Conservation (phyloP, 2,797 vertebrate genomes). For the Iguana delicatissima region DNA sequence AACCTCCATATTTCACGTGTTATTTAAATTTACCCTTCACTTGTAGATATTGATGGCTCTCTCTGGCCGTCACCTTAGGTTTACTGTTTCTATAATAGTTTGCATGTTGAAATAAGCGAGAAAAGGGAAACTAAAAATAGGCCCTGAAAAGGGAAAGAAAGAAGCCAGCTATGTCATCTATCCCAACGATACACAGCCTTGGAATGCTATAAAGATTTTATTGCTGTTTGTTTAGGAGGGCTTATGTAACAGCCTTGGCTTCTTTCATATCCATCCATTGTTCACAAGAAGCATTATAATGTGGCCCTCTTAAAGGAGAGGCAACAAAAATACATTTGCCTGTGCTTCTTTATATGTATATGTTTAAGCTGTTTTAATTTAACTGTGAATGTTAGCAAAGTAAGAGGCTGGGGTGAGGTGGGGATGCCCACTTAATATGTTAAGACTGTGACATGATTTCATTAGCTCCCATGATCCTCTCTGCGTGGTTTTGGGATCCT, state of each 20-base stretch:
- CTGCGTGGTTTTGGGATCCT: not conserved
- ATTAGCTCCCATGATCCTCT: not conserved
- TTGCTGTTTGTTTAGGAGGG: slow-evolving; percentile 63
- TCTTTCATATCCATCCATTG: slow-evolving; percentile 7
- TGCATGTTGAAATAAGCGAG: slow-evolving; percentile 72
- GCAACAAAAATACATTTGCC: slow-evolving; percentile 36
- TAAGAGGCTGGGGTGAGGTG: not conserved
- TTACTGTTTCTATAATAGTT: slow-evolving; percentile 74
- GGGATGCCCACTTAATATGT: not conserved
- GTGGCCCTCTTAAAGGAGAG: not conserved
- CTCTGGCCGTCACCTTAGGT: slow-evolving; percentile 72
- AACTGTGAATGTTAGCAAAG: not conserved
- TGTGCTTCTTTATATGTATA: not conserved
- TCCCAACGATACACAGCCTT: slow-evolving; percentile 64
- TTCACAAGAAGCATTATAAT: slow-evolving; percentile 38
- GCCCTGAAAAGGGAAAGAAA: slow-evolving; percentile 68
- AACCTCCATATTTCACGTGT: slow-evolving; percentile 54
- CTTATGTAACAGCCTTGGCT: slow-evolving; percentile 55
- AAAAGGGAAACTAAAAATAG: slow-evolving; percentile 76
- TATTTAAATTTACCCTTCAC: slow-evolving; percentile 70
- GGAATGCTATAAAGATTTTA: slow-evolving; percentile 70
- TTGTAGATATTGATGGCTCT: slow-evolving; percentile 65
- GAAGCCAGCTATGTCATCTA: slow-evolving; percentile 73
- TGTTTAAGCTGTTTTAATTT: not conserved
- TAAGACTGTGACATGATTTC: not conserved